phyloP scores from a whole-genome alignment of 2,888 invertebrate genomes.

The Cantharis rufa region DNA sequence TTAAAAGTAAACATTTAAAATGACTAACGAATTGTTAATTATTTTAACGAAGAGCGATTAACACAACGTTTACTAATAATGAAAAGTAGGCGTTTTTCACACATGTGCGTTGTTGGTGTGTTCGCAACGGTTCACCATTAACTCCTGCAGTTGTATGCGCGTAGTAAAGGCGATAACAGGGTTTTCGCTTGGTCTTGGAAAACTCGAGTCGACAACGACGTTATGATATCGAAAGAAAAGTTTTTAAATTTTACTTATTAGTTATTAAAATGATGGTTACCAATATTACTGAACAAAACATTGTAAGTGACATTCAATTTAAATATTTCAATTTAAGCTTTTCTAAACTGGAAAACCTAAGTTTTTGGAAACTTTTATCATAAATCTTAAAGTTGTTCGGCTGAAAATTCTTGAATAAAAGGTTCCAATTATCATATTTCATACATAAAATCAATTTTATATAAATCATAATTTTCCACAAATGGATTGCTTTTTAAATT shows the following conservation, averaged over 20 bases:
- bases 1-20: neutral
- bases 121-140: constrained; percentile 4
- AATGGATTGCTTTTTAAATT: neutral
- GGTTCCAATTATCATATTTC: neutral
- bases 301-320: neutral
- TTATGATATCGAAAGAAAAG: neutral
- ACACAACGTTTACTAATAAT: neutral
- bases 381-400: neutral
- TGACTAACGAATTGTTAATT: constrained; percentile 10
- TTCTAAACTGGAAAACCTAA: neutral
- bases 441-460: neutral
- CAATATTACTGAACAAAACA: neutral
- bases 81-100: constrained; percentile 16
- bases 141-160: constrained; percentile 16
- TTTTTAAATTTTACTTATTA: neutral
- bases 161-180: neutral
- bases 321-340: neutral
- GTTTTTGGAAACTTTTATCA: neutral
- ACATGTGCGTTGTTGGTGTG: constrained; percentile 14
- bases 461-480: neutral
- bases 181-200: neutral
- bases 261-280: neutral
- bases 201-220: neutral
- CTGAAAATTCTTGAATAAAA: neutral
- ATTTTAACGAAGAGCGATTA: neutral